Percentiles rank a stretch among this genome's conserved stretches.
Evolutionary conservation across 2,797 vertebrate genomes (phyloP).

Genomic region (Poecilia wingei): DNA sequence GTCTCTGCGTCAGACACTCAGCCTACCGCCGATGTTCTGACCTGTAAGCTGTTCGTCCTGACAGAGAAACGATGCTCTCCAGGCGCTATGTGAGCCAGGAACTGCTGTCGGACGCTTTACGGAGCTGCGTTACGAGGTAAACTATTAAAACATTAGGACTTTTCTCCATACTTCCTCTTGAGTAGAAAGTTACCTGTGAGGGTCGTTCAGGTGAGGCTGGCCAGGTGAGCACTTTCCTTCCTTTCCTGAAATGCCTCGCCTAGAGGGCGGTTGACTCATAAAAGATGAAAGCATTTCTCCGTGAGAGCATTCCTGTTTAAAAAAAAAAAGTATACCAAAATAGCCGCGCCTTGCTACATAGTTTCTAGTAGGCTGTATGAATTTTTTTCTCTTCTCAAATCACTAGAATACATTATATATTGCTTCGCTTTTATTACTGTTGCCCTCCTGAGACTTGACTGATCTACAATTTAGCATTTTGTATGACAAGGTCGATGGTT

Average conservation of each 20-base stretch:
- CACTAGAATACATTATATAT: neutral
- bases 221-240: slow-evolving; percentile 31
- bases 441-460: neutral
- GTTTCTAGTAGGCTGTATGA: neutral
- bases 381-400: neutral
- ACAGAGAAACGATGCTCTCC: neutral
- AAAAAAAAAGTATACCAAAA: neutral
- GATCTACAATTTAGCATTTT: neutral
- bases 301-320: neutral
- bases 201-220: slow-evolving; percentile 10
- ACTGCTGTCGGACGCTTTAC: neutral
- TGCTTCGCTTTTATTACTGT: neutral
- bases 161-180: neutral
- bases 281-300: neutral
- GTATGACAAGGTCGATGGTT: neutral
- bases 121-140: slow-evolving; percentile 13
- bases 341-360: neutral
- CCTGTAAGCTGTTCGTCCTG: neutral
- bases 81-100: slow-evolving; percentile 10
- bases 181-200: slow-evolving; percentile 15
- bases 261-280: slow-evolving; percentile 8
- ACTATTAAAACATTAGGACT: neutral
- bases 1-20: slow-evolving; percentile 9
- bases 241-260: neutral
- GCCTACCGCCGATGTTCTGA: neutral